A percentile compares a stretch with the other conserved stretches of the same genome.
These are phyloP conservation scores for Natator depressus DNA, from an alignment of 2,113 vertebrate species.

Conservation along the genomic window DNA sequence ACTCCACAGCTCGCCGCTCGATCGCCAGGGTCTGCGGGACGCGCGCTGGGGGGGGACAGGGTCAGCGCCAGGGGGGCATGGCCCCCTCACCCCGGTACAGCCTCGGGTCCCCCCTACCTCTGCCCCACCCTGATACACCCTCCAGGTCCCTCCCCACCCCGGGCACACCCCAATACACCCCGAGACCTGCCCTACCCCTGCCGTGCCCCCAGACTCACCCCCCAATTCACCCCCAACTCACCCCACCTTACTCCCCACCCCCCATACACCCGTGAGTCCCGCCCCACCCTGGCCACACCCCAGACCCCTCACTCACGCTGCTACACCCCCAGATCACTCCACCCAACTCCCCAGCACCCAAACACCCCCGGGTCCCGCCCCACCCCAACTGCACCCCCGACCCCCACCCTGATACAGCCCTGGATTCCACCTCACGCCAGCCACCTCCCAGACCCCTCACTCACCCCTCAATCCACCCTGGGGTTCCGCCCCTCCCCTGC, in stretches of 20 bases:
- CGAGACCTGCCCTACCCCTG: conserved; percentile 24
- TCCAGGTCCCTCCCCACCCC: not conserved
- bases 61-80: not conserved
- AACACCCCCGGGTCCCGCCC: too few species aligned
- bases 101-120: conserved; percentile 42
- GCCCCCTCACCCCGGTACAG: not conserved
- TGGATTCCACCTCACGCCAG: too few species aligned
- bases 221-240: conserved; percentile 55
- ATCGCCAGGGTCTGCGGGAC: conserved; percentile 55
- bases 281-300: not conserved
- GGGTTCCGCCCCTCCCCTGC: too few species aligned
- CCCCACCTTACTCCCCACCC: conserved; percentile 42
- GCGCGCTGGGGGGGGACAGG: conserved; percentile 27
- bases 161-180: conserved; percentile 27
- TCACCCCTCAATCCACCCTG: too few species aligned
- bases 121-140: conserved; percentile 63
- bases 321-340: conserved; percentile 38
- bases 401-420: too few species aligned
- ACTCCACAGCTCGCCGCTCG: conserved; percentile 66
- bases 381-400: too few species aligned
- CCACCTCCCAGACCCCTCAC: too few species aligned
- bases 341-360: conserved; percentile 26
- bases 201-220: conserved; percentile 21
- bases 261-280: not conserved
- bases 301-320: conserved; percentile 47